Percentiles rank a stretch among this genome's conserved stretches.
These are phyloP conservation scores for Tenebrio molitor DNA, from an alignment of 1,140 invertebrate species.

Conservation along the genomic window DNA sequence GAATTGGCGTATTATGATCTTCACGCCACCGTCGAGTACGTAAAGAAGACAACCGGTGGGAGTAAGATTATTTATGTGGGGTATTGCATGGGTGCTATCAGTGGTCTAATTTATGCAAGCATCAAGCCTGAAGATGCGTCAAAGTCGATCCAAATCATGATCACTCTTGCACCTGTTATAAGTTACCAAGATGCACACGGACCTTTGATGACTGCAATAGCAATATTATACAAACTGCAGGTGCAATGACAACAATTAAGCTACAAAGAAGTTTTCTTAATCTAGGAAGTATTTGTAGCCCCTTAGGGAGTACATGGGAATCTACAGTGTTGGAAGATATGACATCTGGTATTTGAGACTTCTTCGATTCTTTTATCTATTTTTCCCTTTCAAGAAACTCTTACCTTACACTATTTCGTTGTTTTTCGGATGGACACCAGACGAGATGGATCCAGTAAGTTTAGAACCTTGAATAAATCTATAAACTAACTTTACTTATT, in stretches of 20 bases:
- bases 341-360: not conserved
- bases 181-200: not conserved
- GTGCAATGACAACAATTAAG: too few relatives aligned
- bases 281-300: too few relatives aligned
- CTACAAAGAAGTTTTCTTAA: too few relatives aligned
- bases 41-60: not conserved
- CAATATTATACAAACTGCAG: too few relatives aligned
- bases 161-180: not conserved
- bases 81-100: not conserved
- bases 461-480: not conserved
- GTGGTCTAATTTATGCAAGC: conserved; percentile 11
- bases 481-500: not conserved
- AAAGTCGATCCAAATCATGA: conserved; percentile 12
- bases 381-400: not conserved
- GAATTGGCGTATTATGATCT: conserved; percentile 9
- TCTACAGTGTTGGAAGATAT: too few relatives aligned
- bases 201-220: not conserved
- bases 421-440: conserved; percentile 3
- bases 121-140: not conserved
- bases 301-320: too few relatives aligned
- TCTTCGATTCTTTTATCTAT: not conserved
- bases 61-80: conserved; percentile 22
- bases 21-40: not conserved
- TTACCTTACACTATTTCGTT: not conserved
- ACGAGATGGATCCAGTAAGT: conserved; percentile 22